A percentile compares a stretch with the other conserved stretches of the same genome.
These are phyloP conservation scores for Paguma larvata DNA, from an alignment of 2,797 vertebrate species.

Conservation along the genomic window DNA sequence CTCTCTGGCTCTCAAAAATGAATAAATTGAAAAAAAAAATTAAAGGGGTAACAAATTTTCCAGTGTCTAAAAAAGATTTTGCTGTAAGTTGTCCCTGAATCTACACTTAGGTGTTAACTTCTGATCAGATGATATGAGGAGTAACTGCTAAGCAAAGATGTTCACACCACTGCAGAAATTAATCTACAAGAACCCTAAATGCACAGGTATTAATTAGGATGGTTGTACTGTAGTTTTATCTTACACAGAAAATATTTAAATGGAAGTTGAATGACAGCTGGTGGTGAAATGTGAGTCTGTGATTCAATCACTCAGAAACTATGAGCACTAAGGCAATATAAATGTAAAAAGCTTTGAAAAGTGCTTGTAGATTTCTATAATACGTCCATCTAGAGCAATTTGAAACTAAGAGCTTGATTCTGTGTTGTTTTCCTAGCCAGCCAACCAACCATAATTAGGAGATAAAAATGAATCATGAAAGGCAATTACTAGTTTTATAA, in stretches of 20 bases:
- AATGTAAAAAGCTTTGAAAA: constrained; percentile 68
- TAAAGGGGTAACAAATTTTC: constrained; percentile 25
- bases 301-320: constrained; percentile 72
- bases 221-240: constrained; percentile 76
- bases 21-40: too few species aligned
- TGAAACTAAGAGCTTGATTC: constrained; percentile 44
- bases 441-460: constrained; percentile 10
- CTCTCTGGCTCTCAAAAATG: too few species aligned
- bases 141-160: constrained; percentile 62
- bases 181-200: constrained; percentile 71
- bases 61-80: neutral
- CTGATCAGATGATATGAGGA: constrained; percentile 20
- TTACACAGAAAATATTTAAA: constrained; percentile 84
- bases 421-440: constrained; percentile 47
- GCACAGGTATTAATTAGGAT: constrained; percentile 79
- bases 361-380: constrained; percentile 41
- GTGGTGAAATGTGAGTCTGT: constrained; percentile 81
- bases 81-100: neutral
- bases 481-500: constrained; percentile 41
- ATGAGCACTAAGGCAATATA: constrained; percentile 65
- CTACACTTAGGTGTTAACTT: neutral
- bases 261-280: constrained; percentile 75
- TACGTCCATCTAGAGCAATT: neutral
- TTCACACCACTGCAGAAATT: constrained; percentile 62
- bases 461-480: constrained; percentile 60